phyloP scores from a whole-genome alignment of 2,888 invertebrate genomes.

The Caenorhabditis auriculariae region DNA sequence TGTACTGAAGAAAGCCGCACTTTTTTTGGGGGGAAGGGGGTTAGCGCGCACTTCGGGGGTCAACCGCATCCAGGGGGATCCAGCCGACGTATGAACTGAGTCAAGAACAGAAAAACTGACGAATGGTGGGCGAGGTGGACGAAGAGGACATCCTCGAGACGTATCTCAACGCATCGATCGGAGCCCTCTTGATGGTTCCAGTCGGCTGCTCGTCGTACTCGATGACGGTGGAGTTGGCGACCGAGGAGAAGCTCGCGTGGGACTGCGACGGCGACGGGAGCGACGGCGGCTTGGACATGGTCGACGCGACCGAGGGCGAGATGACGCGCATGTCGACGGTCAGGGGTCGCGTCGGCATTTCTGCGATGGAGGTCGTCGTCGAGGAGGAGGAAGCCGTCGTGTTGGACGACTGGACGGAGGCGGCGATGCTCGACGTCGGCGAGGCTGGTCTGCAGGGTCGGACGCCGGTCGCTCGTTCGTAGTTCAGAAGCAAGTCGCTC shows the following conservation, averaged over 20 bases:
- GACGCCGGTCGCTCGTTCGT: slow-evolving; percentile 23
- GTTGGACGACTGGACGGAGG: not conserved
- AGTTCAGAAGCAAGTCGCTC: slow-evolving; percentile 36
- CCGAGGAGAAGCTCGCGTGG: no score
- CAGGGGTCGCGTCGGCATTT: not conserved
- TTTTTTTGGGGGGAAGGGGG: no score
- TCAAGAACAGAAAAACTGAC: slow-evolving; percentile 21
- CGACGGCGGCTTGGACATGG: not conserved
- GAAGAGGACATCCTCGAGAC: slow-evolving; percentile 27
- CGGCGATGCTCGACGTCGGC: not conserved
- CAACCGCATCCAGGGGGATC: not conserved
- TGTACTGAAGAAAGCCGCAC: no score
- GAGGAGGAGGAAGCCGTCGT: not conserved
- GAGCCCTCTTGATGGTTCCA: slow-evolving; percentile 59
- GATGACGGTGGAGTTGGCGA: slow-evolving; percentile 14
- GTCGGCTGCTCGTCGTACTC: slow-evolving; percentile 36
- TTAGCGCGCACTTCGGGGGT: not conserved
- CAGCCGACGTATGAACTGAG: not conserved
- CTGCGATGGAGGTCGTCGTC: slow-evolving; percentile 16
- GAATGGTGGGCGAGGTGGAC: slow-evolving; percentile 19
- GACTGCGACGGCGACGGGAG: not conserved
- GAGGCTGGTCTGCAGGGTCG: slow-evolving; percentile 3
- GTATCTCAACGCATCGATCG: slow-evolving; percentile 38
- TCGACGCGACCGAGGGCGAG: slow-evolving; percentile 20
- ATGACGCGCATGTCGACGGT: slow-evolving; percentile 2